Base-by-base conservation (phyloP, 2,113 vertebrate species). In the Struthidea cinerea region DNA sequence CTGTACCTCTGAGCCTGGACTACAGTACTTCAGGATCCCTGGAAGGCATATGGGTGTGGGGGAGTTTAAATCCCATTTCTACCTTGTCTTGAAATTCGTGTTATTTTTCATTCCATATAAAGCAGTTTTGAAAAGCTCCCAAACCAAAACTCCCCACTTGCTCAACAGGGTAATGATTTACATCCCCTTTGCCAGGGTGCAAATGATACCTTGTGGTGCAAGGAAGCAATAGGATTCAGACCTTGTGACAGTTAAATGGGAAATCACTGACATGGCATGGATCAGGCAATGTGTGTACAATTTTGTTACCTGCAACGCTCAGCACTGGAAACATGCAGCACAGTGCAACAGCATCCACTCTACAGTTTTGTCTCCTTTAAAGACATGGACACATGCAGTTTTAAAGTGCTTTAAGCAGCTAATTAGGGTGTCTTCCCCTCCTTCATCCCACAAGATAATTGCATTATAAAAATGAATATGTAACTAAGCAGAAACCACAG, bases 391-490 rank as follows among this genome's bases (percentile, higher is more conserved):
- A 96, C 95, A 92, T 82, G 85, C 87, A 94, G 89, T 79, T 93
- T 96, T 85, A 75, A 93, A 96, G 86, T 86, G 92, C 96, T 97
- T 96, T 94, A 97, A 97, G 95, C 77, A 97, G 97, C 97, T 97
- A 97, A 98, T 97, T 97, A 98, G 97, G 96, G 93, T 97, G 96
- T 97, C 96, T 95, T 93, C 97, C 94, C 92, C 94, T 95, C 90
- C 95, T 95, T 95, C 95, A 96, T 96, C 96, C 97, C 97, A 95
- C 97, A 97, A 96, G 95, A 96, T 98, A 97, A 97, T 97, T 98
- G 97, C 97, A 98, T 97, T 97, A 97, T 97, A 97, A 98, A 97
- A 97, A 97, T 97, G 96, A 97, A 97, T 97, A 97, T 96, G 96
- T 97, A 98, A 98, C 92, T 96, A 97, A 96, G 94, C 89, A 96